phyloP scores from a whole-genome alignment of 1,140 invertebrate genomes.

The Coboldia fuscipes region DNA sequence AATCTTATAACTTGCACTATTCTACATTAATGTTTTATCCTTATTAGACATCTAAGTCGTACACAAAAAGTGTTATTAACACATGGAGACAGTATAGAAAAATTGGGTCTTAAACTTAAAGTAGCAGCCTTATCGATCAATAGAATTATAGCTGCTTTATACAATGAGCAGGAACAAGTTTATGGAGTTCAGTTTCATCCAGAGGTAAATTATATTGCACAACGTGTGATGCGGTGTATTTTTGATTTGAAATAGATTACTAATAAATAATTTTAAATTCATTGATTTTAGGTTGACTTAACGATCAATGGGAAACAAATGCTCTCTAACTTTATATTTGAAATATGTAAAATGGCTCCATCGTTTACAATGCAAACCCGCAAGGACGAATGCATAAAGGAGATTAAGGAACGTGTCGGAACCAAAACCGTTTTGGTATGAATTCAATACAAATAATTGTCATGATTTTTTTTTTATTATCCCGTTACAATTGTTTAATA shows the following conservation, averaged over 20 bases:
- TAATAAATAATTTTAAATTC: too few species aligned
- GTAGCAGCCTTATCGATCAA: slow-evolving; percentile 64
- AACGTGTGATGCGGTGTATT: background rate
- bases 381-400: slow-evolving; percentile 81
- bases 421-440: slow-evolving; percentile 83
- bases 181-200: slow-evolving; percentile 99
- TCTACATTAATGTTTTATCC: slow-evolving; percentile 6
- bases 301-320: slow-evolving; percentile 81
- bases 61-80: slow-evolving; percentile 82
- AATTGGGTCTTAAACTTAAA: slow-evolving; percentile 69
- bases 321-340: slow-evolving; percentile 87
- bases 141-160: slow-evolving; percentile 68
- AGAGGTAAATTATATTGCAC: slow-evolving; percentile 27
- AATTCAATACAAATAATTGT: slow-evolving; percentile 9
- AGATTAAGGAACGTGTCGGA: slow-evolving; percentile 77
- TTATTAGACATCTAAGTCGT: slow-evolving; percentile 61
- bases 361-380: slow-evolving; percentile 75
- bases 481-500: background rate
- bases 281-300: slow-evolving; percentile 51
- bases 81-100: slow-evolving; percentile 90
- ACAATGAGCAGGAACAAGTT: slow-evolving; percentile 72
- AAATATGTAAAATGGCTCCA: slow-evolving; percentile 66
- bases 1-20: background rate
- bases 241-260: too few species aligned
- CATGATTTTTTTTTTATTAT: background rate